These are phyloP conservation scores for Gila robusta DNA, from an alignment of 2,797 vertebrate species.

Conservation along the genomic window DNA sequence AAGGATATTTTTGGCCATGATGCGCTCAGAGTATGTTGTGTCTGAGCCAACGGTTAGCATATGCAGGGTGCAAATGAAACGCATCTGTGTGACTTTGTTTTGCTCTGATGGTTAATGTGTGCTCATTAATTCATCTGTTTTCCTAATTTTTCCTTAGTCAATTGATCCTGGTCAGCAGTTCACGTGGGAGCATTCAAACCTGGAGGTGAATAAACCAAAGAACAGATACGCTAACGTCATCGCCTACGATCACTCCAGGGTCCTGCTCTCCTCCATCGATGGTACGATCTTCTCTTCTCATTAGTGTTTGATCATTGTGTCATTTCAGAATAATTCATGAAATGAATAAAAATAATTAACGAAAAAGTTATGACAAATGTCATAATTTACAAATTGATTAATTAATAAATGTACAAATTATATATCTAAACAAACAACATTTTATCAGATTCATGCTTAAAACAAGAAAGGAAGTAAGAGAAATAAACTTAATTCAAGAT, in stretches of 20 bases:
- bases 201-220: constrained; percentile 99
- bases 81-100: neutral
- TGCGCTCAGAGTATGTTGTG: neutral
- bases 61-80: neutral
- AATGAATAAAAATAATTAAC: neutral
- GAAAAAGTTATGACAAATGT: neutral
- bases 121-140: constrained; percentile 15
- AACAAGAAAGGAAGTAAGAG: neutral
- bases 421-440: neutral
- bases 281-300: constrained; percentile 79
- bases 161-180: constrained; percentile 98
- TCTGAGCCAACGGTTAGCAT: neutral
- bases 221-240: constrained; percentile 99
- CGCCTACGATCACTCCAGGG: constrained; percentile 97
- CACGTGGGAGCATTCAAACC: constrained; percentile 98
- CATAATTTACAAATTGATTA: neutral
- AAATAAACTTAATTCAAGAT: neutral
- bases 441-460: neutral
- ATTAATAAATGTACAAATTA: neutral
- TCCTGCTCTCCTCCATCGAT: constrained; percentile 94
- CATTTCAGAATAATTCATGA: neutral
- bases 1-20: neutral
- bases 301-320: neutral
- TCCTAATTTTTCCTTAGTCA: constrained; percentile 79
- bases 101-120: constrained; percentile 1